These are phyloP conservation scores for Diloba caeruleocephala DNA, from an alignment of 2,888 invertebrate species.

Conservation along the genomic window DNA sequence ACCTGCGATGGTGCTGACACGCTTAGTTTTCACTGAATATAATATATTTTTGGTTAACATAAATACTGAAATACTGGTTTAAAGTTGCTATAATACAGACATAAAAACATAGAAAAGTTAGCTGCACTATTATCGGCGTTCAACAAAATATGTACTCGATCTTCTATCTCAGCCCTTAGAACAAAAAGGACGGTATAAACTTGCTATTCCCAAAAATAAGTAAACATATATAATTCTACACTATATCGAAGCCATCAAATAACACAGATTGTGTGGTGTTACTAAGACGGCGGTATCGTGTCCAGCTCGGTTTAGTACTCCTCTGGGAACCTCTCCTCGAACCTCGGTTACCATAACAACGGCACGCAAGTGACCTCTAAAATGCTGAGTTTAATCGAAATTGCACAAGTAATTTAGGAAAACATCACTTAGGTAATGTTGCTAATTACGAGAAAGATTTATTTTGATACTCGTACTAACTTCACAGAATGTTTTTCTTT, in stretches of 20 bases:
- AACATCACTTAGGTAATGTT: constrained; percentile 50
- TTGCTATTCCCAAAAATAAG: too few species aligned
- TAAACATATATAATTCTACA: constrained; percentile 23
- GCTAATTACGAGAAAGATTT: constrained; percentile 48
- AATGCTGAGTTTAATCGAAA: constrained; percentile 60
- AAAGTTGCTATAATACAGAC: too few species aligned
- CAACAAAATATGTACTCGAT: too few species aligned
- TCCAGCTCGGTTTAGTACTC: constrained; percentile 59
- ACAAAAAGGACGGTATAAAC: too few species aligned
- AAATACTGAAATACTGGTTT: too few species aligned
- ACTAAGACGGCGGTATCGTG: constrained; percentile 53
- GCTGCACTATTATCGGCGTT: too few species aligned
- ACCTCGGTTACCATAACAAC: constrained; percentile 60
- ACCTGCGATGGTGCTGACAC: too few species aligned
- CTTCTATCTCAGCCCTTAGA: too few species aligned
- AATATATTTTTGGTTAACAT: too few species aligned
- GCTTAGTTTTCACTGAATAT: too few species aligned
- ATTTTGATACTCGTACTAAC: constrained; percentile 25
- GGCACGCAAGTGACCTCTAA: constrained; percentile 64
- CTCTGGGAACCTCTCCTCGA: constrained; percentile 58
- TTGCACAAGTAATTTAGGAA: constrained; percentile 60
- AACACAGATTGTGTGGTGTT: constrained; percentile 44
- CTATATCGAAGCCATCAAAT: constrained; percentile 48
- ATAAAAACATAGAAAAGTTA: too few species aligned
- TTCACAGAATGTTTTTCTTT: constrained; percentile 12